Conservation (phyloP, 2,113 vertebrate genomes). For the Microtus oregoni region DNA sequence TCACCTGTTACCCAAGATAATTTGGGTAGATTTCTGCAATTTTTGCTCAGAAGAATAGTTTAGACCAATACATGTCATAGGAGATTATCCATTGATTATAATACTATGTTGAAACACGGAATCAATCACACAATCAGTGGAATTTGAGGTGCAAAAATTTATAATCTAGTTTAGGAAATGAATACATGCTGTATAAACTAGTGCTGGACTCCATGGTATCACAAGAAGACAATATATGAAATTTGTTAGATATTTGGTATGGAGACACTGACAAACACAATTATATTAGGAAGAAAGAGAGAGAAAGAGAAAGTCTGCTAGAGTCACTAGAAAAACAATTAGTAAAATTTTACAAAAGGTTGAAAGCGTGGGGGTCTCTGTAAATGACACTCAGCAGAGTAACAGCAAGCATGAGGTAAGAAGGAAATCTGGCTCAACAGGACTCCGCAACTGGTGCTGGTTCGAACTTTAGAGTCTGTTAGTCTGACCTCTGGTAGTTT, state of each 20-base stretch:
- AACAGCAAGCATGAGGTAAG: not conserved
- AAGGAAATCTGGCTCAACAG: not conserved
- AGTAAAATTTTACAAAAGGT: conserved; percentile 8
- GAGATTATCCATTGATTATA: not conserved
- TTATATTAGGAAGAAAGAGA: not conserved
- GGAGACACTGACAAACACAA: not conserved
- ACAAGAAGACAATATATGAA: not conserved
- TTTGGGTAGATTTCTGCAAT: conserved; percentile 38
- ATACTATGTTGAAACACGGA: not conserved
- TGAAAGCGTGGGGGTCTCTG: not conserved
- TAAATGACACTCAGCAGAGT: not conserved
- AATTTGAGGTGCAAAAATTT: not conserved
- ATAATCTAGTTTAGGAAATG: not conserved
- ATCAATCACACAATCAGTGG: not conserved
- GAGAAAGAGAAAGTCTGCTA: not conserved
- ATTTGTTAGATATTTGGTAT: not conserved
- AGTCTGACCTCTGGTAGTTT: not conserved
- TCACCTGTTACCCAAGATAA: not conserved
- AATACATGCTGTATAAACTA: not conserved
- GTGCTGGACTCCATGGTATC: not conserved
- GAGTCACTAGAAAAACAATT: not conserved
- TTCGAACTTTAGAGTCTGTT: not conserved
- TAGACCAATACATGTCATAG: not conserved
- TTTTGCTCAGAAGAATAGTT: not conserved
- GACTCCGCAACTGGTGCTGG: not conserved